These are phyloP conservation scores for Clarias fuscus DNA, from an alignment of 2,797 vertebrate genomes.

Conservation along the genomic window DNA sequence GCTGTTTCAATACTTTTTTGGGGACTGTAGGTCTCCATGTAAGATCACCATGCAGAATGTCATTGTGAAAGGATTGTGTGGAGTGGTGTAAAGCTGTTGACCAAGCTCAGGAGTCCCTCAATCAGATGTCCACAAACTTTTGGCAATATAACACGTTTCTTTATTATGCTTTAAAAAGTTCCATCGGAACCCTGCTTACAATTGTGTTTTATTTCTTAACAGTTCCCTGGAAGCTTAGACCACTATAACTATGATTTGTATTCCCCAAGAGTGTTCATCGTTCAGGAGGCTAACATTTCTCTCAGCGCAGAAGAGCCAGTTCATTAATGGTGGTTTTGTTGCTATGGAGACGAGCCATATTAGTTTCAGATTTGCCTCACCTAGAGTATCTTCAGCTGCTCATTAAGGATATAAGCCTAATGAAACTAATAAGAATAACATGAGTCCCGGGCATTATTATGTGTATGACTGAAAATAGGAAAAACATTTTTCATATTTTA, in stretches of 20 bases:
- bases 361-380: conserved; percentile 22
- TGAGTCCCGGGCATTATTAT: neutral
- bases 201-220: neutral
- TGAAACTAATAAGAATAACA: conserved; percentile 11
- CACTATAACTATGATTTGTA: neutral
- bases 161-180: neutral
- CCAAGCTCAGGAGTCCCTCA: neutral
- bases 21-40: neutral
- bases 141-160: neutral
- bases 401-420: neutral
- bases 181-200: neutral
- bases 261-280: neutral
- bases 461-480: neutral
- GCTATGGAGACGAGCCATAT: conserved; percentile 34
- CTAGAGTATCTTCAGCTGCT: neutral
- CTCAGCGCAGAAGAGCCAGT: neutral
- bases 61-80: neutral
- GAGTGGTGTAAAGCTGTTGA: neutral
- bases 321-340: conserved; percentile 33
- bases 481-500: neutral
- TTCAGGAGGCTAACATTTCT: neutral
- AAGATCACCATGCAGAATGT: neutral
- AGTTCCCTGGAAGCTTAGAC: neutral
- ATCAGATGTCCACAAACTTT: neutral
- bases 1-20: neutral